phyloP scores from a whole-genome alignment of 2,797 vertebrate species.

The Epinephelus coioides region DNA sequence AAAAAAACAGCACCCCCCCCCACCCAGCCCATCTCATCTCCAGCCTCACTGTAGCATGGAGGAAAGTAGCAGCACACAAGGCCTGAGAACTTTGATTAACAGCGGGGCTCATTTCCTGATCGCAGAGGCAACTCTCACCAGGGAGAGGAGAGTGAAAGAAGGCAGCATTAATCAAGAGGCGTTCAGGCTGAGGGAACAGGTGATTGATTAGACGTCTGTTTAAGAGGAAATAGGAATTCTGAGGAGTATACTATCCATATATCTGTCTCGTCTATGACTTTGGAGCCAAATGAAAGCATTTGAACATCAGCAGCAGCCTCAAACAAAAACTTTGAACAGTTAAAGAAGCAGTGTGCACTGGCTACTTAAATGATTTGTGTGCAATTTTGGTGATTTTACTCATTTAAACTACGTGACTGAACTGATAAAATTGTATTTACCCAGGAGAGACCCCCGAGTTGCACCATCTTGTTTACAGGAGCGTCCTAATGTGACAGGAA shows the following conservation, averaged over 20 bases:
- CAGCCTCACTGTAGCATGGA: slow-evolving; percentile 74
- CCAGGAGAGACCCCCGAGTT: slow-evolving; percentile 88
- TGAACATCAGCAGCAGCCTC: slow-evolving; percentile 15
- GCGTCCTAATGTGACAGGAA: slow-evolving; percentile 87
- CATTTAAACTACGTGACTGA: slow-evolving; percentile 53
- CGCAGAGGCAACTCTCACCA: slow-evolving; percentile 80
- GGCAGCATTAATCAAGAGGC: slow-evolving; percentile 88
- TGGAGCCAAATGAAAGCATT: slow-evolving; percentile 55
- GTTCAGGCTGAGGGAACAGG: slow-evolving; percentile 89
- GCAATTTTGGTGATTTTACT: slow-evolving; percentile 41
- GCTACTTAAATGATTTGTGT: slow-evolving; percentile 28
- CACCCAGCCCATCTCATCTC: slow-evolving; percentile 61
- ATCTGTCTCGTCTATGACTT: slow-evolving; percentile 84
- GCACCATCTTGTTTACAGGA: slow-evolving; percentile 89
- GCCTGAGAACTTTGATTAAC: slow-evolving; percentile 86
- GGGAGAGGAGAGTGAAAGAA: slow-evolving; percentile 80
- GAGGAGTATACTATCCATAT: slow-evolving; percentile 83
- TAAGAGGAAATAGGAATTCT: slow-evolving; percentile 92
- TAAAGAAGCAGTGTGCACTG: slow-evolving; percentile 36
- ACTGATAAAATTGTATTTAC: slow-evolving; percentile 86
- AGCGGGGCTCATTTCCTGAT: slow-evolving; percentile 91
- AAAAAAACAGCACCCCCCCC: not conserved
- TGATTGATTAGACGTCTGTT: slow-evolving; percentile 91
- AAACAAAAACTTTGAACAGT: slow-evolving; percentile 14
- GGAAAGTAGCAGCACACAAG: slow-evolving; percentile 59